These are phyloP conservation scores for Forbesichthys agassizii DNA, from an alignment of 2,113 vertebrate species.

Conservation along the genomic window DNA sequence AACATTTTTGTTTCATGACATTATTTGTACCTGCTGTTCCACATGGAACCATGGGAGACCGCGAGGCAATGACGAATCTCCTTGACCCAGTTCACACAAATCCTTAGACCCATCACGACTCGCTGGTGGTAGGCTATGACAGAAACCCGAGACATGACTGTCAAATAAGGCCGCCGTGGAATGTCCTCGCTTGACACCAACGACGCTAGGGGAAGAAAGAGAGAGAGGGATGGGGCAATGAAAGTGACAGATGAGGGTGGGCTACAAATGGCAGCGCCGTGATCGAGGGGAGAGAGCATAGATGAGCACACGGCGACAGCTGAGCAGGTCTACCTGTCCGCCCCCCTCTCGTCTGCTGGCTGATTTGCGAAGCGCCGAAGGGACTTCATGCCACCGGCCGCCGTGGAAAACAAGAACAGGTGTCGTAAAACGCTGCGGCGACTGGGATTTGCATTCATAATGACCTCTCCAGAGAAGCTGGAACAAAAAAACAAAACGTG, in stretches of 20 bases:
- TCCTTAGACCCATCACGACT: conserved; percentile 25
- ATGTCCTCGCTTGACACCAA: background rate
- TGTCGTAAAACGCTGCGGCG: conserved; percentile 67
- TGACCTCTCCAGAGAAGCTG: conserved; percentile 54
- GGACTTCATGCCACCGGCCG: conserved; percentile 46
- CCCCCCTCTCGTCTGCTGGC: conserved; percentile 58
- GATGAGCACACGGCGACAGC: conserved; percentile 43
- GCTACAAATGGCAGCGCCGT: conserved; percentile 54
- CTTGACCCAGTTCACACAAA: conserved; percentile 57
- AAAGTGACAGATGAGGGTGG: conserved; percentile 68
- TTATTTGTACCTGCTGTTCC: conserved; percentile 6
- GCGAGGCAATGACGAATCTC: conserved; percentile 23
- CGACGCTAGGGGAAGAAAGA: background rate
- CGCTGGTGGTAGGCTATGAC: conserved; percentile 27
- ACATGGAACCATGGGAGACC: conserved; percentile 19
- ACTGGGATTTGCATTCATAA: conserved; percentile 74
- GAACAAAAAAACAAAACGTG: conserved; percentile 34
- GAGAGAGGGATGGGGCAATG: conserved; percentile 50
- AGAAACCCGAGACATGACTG: conserved; percentile 7
- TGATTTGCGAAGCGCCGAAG: conserved; percentile 74
- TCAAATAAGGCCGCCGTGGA: conserved; percentile 25
- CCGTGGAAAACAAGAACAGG: conserved; percentile 68
- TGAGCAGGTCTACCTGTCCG: conserved; percentile 64
- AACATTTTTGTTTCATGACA: background rate
- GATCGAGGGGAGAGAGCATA: conserved; percentile 39